Base-by-base conservation (phyloP, 2,888 invertebrate species). In the Mythimna pallens region DNA sequence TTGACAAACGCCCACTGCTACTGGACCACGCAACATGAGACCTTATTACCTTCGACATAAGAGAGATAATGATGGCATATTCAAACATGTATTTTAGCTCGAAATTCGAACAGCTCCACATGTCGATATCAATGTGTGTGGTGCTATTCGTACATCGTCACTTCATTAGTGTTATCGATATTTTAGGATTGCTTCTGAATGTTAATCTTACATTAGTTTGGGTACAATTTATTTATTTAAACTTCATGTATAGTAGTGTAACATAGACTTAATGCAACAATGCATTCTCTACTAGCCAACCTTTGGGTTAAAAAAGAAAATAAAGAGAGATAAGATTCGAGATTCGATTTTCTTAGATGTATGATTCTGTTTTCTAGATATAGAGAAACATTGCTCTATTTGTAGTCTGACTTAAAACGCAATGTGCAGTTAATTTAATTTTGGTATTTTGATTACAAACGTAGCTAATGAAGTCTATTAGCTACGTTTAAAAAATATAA, bases 91-190 rank as follows among this genome's bases (percentile, higher is more conserved):
- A 65, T 57, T 78, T 65, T 65, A 67, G 61, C 65, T 70, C 64
- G 61, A 81, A 78, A 76, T 78, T 65, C 43, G 40, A 82, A 72
- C 54, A 70, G 50, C 78, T 84, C 81, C 83, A 86, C 83, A 79
- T 90, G 92, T 89, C 88, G 91, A 91, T 93, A 90, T 91, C 90
- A 88, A 89, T 75, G 88, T 89, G 93, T 93, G 93, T 92, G 91
- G 92, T 81, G 81, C 87, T 85, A 89, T 92, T 89, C 81, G 84
- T 91, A 82, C 89, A 90, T 94, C 93, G 87, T 89, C 94, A 93
- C 94, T 89, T 92, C 91, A 91, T 92, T 91, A 88, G 78, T 83
- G 82, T 81, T 90, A 88, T 90, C 88, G 87, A 88, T 91, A 89
- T 87, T 90, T 89, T 86, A 79, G 86, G 79, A 87, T 87, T 77